Evolutionary conservation across 2,888 invertebrate genomes (phyloP), one percentile per base, ranked within the genome.

Genomic region (Chymomyza caudatula): DNA sequence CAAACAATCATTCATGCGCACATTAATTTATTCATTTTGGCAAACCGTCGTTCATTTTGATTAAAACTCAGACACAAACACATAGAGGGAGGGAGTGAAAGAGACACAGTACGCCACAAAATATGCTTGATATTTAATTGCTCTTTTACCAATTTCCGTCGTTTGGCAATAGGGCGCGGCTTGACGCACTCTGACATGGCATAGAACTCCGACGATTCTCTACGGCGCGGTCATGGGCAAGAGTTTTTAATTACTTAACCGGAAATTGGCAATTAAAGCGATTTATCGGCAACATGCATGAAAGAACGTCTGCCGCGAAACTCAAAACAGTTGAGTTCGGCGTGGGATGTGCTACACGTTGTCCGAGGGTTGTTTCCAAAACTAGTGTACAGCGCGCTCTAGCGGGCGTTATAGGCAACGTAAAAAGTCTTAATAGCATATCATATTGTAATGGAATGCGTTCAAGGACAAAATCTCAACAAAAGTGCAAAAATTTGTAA

Each of bases 181-280:
- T 17, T 49, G 44, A 15, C 15, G 44, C 13, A 4, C n/a, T 8
- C 15, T 6, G 19, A 47, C 47, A 17, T 47, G 15, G 15, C 3
- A 4, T 0, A 25, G 60, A 6, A 17, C 20, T 22, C 13, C 23
- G 20, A 11, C 4, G 22, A 3, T 11, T 1, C 5, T 15, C 6
- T 23, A 6, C 19, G 51, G 22, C 60, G 43, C 44, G 57, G 15
- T 43, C 49, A 17, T 8, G 63, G 60, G 68, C 85, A 81, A 86
- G 73, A 72, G 83, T 75, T 86, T 82, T 82, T 77, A 82, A 82
- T 82, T 86, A 85, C 87, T 82, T 86, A 86, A 82, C 85, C 82
- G 82, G 85, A 82, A 82, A 82, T 82, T 86, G 87, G 87, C 87
- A 82, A 86, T 85, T 85, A 82, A 86, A 85, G 84, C 87, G 87